Evolutionary conservation across 2,797 vertebrate species (phyloP).

Genomic region (Myotis daubentonii): DNA sequence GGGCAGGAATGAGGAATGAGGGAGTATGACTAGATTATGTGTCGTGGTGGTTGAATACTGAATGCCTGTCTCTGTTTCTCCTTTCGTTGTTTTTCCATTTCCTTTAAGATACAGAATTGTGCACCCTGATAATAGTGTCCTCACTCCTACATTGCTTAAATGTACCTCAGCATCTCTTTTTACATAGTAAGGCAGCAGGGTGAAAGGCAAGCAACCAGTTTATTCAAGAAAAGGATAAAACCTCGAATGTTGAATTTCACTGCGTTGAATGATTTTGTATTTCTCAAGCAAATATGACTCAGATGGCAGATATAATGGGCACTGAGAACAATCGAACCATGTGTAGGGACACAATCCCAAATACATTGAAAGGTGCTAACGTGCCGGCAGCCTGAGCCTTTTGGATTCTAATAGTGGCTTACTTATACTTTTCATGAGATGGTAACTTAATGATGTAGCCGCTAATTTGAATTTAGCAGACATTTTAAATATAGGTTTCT

Average conservation of each 20-base stretch:
- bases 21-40: background rate
- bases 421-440: slow-evolving; percentile 82
- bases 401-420: slow-evolving; percentile 79
- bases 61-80: background rate
- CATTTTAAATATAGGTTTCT: slow-evolving; percentile 89
- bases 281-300: slow-evolving; percentile 37
- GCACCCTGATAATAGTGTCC: background rate
- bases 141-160: background rate
- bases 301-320: background rate
- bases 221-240: slow-evolving; percentile 41
- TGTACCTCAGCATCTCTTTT: slow-evolving; percentile 17
- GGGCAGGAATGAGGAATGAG: background rate
- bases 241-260: slow-evolving; percentile 29
- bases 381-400: slow-evolving; percentile 66
- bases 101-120: background rate
- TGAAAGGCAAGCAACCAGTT: background rate
- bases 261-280: slow-evolving; percentile 25
- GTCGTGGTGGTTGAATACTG: background rate
- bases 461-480: slow-evolving; percentile 88
- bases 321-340: background rate
- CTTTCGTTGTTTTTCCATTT: background rate
- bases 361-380: slow-evolving; percentile 34
- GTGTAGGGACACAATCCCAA: background rate
- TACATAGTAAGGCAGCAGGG: background rate
- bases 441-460: slow-evolving; percentile 85